Evolutionary conservation across 2,797 vertebrate species (phyloP), one percentile per base, ranked within the genome.

Genomic region (Acipenser transmontanus): DNA sequence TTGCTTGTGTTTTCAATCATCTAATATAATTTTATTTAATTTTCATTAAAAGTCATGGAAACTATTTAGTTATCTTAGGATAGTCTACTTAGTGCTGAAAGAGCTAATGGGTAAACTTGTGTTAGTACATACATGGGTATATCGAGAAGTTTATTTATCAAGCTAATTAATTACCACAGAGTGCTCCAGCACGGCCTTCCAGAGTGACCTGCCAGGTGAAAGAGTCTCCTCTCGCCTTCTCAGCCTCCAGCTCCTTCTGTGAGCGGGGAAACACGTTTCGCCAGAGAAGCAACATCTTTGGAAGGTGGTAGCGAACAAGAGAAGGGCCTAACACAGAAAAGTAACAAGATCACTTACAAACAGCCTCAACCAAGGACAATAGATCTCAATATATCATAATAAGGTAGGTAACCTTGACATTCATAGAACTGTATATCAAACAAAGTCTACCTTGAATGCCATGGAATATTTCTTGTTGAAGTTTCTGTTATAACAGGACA

Each of bases 131-230:
- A 34, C 4, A 34, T 34, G 34, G 34, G 34, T 34, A 34, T 34
- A 34, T 34, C 34, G 4, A 34, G 34, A 34, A 34, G 34, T 4
- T 34, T 34, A 34, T 34, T 34, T 4, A 34, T 34, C 34, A 34
- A 34, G 34, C 34, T 34, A 34, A 66, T 68, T 69, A 69, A 83
- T 93, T 92, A 99, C 97, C 97, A 57, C 97, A 98, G 50, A 99
- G 86, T 47, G 96, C 97, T 80, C 97, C 97, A 47, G 97, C 97
- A 0, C 97, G 90, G 47, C 97, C 97, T 85, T 99, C 97, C 83
- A 99, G 77, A 0, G 95, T 99, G 70, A 99, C 97, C 86, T 99
- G 97, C 97, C 97, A 99, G 56, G 94, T 98, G 78, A 99, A 99
- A 61, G 94, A 88, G 87, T 99, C 97, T 66, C 97, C 97, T 78